These are phyloP conservation scores for Lophura swinhoii DNA, from an alignment of 2,797 vertebrate species.

Conservation along the genomic window DNA sequence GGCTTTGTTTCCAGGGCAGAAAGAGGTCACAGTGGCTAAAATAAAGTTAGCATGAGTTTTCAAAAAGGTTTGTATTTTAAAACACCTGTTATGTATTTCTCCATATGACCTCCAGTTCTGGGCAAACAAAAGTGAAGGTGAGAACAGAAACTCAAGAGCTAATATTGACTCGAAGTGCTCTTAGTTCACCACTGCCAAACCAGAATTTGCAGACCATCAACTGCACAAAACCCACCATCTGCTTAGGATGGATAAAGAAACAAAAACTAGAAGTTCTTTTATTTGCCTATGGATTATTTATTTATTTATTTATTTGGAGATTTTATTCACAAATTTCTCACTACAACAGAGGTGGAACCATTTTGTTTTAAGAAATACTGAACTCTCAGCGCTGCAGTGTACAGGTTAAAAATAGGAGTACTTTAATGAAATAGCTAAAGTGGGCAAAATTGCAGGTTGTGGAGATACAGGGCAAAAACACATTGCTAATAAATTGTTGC, in stretches of 20 bases:
- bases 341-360: neutral
- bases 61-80: neutral
- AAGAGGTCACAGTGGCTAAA: neutral
- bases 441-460: neutral
- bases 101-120: neutral
- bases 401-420: neutral
- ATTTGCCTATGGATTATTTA: neutral
- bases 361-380: neutral
- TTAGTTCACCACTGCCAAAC: neutral
- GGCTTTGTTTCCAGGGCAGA: neutral
- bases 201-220: neutral
- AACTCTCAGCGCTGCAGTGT: neutral
- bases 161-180: neutral
- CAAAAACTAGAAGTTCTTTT: neutral
- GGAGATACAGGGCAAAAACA: neutral
- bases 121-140: neutral
- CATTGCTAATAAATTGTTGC: neutral
- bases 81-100: neutral
- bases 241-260: neutral
- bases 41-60: neutral
- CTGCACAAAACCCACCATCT: neutral
- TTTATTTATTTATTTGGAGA: neutral
- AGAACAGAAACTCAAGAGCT: neutral
- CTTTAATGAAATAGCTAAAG: neutral
- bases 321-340: neutral